phyloP scores from a whole-genome alignment of 2,888 invertebrate species.

The Balanococcus diminutus region DNA sequence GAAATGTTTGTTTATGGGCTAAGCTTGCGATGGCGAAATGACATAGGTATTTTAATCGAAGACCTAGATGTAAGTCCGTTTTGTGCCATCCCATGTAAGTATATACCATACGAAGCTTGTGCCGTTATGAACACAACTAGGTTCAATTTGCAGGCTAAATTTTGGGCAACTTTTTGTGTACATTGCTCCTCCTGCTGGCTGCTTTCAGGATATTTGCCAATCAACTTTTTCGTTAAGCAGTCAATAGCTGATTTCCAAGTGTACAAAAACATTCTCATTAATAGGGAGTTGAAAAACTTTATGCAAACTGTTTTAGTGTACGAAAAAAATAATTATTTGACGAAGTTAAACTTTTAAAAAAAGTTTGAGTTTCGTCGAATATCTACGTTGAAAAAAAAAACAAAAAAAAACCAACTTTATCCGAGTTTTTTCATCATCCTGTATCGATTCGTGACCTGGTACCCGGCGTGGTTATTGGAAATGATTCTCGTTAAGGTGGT shows the following conservation, averaged over 20 bases:
- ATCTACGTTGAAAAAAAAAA: not conserved
- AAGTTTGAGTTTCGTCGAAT: constrained; percentile 30
- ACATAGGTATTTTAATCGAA: constrained; percentile 11
- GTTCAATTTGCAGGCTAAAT: not conserved
- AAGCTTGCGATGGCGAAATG: not conserved
- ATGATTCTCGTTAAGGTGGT: not conserved
- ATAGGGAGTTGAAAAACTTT: constrained; percentile 17
- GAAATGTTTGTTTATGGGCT: not conserved
- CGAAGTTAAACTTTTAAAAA: constrained; percentile 20
- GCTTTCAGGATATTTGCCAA: not conserved
- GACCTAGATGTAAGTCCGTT: not conserved
- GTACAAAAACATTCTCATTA: constrained; percentile 26
- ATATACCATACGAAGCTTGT: not conserved
- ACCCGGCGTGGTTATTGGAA: not conserved
- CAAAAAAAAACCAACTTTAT: constrained; percentile 18
- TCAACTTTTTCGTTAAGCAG: not conserved
- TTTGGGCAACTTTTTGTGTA: not conserved
- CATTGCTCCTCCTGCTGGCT: no score
- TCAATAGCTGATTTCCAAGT: constrained; percentile 13
- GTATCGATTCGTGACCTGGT: not conserved
- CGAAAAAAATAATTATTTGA: constrained; percentile 4
- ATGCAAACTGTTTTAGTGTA: constrained; percentile 17
- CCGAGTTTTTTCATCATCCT: not conserved
- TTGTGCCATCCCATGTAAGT: not conserved
- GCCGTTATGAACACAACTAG: not conserved